These are phyloP conservation scores for Priapulus caudatus DNA, from an alignment of 2,888 invertebrate species.

Conservation along the genomic window DNA sequence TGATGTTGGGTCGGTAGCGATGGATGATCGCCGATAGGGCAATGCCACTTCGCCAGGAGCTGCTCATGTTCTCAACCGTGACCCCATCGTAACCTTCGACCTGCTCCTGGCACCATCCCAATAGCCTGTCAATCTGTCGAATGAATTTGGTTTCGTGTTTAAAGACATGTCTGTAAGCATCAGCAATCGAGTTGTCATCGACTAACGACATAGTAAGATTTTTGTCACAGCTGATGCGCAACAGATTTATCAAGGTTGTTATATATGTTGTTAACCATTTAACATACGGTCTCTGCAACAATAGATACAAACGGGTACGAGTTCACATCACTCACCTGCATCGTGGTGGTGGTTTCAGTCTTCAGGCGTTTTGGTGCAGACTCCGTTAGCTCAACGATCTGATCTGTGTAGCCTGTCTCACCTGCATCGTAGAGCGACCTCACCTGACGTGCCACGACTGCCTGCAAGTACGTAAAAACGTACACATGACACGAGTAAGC, in stretches of 20 bases:
- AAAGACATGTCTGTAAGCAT: too few species aligned
- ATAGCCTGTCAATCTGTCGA: conserved; percentile 48
- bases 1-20: conserved; percentile 76
- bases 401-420: conserved; percentile 28
- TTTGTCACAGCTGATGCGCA: too few species aligned
- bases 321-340: too few species aligned
- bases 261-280: too few species aligned
- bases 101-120: conserved; percentile 64
- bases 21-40: conserved; percentile 60
- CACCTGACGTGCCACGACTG: conserved; percentile 37
- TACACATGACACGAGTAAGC: too few species aligned
- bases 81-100: conserved; percentile 49
- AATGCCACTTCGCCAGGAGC: conserved; percentile 55
- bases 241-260: too few species aligned
- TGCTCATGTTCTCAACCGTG: conserved; percentile 52
- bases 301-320: too few species aligned
- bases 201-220: too few species aligned
- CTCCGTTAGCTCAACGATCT: conserved; percentile 44
- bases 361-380: neutral
- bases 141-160: too few species aligned
- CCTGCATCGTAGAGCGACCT: conserved; percentile 52
- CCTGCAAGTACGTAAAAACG: conserved; percentile 28
- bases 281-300: too few species aligned
- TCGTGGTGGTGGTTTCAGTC: too few species aligned
- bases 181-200: too few species aligned